phyloP scores from a whole-genome alignment of 2,113 vertebrate genomes.

The Typhlomys cinereus region DNA sequence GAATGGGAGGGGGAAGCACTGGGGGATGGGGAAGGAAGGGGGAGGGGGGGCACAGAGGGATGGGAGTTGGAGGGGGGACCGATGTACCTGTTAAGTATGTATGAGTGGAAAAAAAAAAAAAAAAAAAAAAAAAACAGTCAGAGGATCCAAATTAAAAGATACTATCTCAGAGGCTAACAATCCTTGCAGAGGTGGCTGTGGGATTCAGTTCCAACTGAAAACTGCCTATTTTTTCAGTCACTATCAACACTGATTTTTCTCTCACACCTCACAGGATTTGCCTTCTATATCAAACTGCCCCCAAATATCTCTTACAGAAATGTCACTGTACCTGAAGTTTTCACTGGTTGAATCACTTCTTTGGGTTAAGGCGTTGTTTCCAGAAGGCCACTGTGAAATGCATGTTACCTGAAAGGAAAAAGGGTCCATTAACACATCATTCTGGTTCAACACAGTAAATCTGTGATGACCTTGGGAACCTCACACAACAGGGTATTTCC shows the following conservation, averaged over 20 bases:
- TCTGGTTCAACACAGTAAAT: slow-evolving; percentile 48
- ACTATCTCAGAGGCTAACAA: slow-evolving; percentile 11
- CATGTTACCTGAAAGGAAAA: slow-evolving; percentile 76
- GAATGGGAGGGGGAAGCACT: too few species aligned
- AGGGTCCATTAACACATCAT: slow-evolving; percentile 58
- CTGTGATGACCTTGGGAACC: not conserved
- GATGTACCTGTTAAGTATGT: not conserved
- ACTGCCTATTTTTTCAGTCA: slow-evolving; percentile 32
- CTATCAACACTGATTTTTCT: slow-evolving; percentile 36
- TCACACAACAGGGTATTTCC: not conserved
- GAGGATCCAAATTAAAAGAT: too few species aligned
- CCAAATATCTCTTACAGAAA: slow-evolving; percentile 48
- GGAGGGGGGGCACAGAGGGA: too few species aligned
- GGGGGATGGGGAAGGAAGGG: too few species aligned
- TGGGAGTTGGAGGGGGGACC: too few species aligned
- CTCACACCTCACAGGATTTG: not conserved
- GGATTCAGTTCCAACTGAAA: slow-evolving; percentile 34
- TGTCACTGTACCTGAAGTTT: slow-evolving; percentile 69
- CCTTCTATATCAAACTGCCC: not conserved
- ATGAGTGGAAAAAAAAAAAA: slow-evolving; percentile 19
- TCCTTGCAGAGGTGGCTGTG: not conserved
- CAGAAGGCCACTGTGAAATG: slow-evolving; percentile 78
- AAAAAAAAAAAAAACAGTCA: slow-evolving; percentile 54
- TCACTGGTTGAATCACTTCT: slow-evolving; percentile 71
- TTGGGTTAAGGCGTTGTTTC: slow-evolving; percentile 76